Conservation (phyloP, 2,797 vertebrate genomes). For the Etheostoma nigrum region DNA sequence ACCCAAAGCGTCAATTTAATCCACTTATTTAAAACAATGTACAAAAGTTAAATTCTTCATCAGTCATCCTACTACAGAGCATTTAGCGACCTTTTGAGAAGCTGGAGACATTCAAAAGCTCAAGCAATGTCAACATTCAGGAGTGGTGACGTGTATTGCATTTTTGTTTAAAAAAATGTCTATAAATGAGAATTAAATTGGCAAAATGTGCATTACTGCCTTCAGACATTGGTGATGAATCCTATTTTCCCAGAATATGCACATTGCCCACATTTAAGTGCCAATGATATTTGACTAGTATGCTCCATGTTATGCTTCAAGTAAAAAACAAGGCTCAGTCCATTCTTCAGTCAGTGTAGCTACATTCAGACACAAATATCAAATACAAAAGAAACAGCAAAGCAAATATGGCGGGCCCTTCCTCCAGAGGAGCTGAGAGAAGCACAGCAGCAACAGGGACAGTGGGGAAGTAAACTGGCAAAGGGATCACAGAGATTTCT, state of each 20-base stretch:
- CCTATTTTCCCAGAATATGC: slow-evolving; percentile 6
- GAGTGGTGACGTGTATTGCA: slow-evolving; percentile 6
- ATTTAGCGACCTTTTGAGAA: background rate
- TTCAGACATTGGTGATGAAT: slow-evolving; percentile 1
- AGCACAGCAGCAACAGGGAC: slow-evolving; percentile 11
- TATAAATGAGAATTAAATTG: background rate
- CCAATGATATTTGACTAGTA: slow-evolving; percentile 1
- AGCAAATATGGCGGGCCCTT: slow-evolving; percentile 5
- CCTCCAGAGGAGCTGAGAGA: slow-evolving; percentile 9
- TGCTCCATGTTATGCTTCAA: background rate
- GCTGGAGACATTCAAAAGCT: background rate
- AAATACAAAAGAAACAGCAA: slow-evolving; percentile 23
- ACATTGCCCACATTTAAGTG: background rate
- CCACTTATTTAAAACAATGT: slow-evolving; percentile 57
- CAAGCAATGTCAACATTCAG: background rate
- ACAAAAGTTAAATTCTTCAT: slow-evolving; percentile 61
- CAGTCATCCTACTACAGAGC: slow-evolving; percentile 43
- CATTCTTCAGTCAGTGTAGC: slow-evolving; percentile 41
- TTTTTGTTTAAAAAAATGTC: slow-evolving; percentile 5
- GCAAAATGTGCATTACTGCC: background rate
- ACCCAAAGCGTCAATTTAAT: slow-evolving; percentile 64
- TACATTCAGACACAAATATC: slow-evolving; percentile 35
- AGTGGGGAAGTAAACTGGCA: background rate
- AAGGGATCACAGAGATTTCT: background rate
- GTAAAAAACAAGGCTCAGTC: background rate